Evolutionary conservation across 2,797 vertebrate species (phyloP), one percentile per base, ranked within the genome.

Genomic region (Enteromius argenteus): DNA sequence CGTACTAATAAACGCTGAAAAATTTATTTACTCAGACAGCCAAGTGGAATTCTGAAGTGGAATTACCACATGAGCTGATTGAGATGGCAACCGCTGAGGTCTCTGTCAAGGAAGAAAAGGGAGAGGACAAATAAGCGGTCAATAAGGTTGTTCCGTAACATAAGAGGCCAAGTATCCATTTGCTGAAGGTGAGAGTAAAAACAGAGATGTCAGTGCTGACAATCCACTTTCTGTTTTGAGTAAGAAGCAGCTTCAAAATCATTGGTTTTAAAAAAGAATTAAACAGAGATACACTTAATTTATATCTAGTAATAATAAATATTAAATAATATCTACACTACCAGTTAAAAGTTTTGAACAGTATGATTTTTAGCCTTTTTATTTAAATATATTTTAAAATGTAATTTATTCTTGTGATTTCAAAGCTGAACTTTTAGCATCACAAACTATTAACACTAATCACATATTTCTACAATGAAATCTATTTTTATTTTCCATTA

Each of bases 1-100:
- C 91, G 92, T 93, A 94, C 93, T 94, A 95, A 94, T 93, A 95
- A 95, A 95, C 74, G 91, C 92, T 94, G 91, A 94, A 96, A 95
- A 93, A 92, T 93, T 75, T 94, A 95, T 95, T 95, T 95, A 94
- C 93, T 94, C 91, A 86, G 86, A 82, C 84, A 91, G 92, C 92
- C 91, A 91, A 93, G 92, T 92, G 91, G 93, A 93, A 93, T 92
- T 91, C 79, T 93, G 92, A 93, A 95, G 94, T 91, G 92, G 92
- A 93, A 93, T 94, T 94, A 94, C 87, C 90, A 88, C 87, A 83
- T 86, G 86, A 85, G 88, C 87, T 93, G 94, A 95, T 91, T 92
- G 92, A 93, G 92, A 92, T 82, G 10, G 87, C 86, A 87, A 89
- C 84, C 90, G 91, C 86, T 86, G 87, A 91, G 92, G 93, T 94